These are phyloP conservation scores for Junonia oenone DNA, from an alignment of 2,888 invertebrate species.

Conservation along the genomic window DNA sequence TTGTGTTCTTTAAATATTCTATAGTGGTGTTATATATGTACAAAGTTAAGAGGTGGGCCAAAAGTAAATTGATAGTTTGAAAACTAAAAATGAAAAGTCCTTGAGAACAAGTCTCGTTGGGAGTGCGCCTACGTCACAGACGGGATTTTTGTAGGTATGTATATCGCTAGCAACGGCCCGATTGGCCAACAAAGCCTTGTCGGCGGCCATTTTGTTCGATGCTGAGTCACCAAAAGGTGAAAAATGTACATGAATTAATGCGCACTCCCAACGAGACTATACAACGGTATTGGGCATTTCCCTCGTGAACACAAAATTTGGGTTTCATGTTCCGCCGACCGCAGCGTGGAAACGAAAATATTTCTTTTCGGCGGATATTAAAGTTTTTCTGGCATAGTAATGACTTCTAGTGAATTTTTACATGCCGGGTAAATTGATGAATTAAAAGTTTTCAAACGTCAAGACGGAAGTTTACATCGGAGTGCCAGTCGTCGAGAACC, in stretches of 20 bases:
- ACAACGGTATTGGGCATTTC: constrained; percentile 80
- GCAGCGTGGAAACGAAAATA: constrained; percentile 52
- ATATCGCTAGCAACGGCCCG: constrained; percentile 52
- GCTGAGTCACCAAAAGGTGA: constrained; percentile 83
- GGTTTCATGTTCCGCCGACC: constrained; percentile 70
- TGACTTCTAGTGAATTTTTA: constrained; percentile 27
- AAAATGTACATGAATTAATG: constrained; percentile 80
- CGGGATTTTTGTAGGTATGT: constrained; percentile 66
- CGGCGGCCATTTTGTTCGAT: constrained; percentile 83
- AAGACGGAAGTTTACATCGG: constrained; percentile 49
- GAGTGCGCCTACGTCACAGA: constrained; percentile 70
- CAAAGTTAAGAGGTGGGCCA: constrained; percentile 22
- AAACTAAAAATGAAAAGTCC: constrained; percentile 72
- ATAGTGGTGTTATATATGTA: background rate
- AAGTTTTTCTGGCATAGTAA: constrained; percentile 28
- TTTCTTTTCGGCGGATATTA: constrained; percentile 36
- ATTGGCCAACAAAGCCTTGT: constrained; percentile 75
- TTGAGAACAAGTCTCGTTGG: constrained; percentile 77
- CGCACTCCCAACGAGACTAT: constrained; percentile 81
- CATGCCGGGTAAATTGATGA: constrained; percentile 50
- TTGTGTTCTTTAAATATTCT: background rate
- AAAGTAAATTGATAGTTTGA: constrained; percentile 46
- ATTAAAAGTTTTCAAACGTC: constrained; percentile 49
- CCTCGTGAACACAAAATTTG: constrained; percentile 76
- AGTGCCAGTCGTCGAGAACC: constrained; percentile 20